Percentiles rank a stretch among this genome's conserved stretches.
Evolutionary conservation across 2,797 vertebrate species (phyloP).

Genomic region (Myotis vivesi): DNA sequence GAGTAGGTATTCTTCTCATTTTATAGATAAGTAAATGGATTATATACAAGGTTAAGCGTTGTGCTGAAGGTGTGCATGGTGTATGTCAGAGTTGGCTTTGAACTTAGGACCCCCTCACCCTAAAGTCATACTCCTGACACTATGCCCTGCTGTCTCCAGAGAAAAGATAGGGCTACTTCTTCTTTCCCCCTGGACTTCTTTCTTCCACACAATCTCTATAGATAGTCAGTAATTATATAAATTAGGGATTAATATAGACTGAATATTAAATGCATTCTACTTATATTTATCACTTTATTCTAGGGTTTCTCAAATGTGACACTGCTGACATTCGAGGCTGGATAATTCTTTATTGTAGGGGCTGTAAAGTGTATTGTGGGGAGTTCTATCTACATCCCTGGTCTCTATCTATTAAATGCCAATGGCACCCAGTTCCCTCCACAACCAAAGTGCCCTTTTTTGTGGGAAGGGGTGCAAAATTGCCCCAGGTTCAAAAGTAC

Average conservation of each 20-base stretch:
- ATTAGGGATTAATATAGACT: neutral
- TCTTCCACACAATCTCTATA: neutral
- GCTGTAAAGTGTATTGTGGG: neutral
- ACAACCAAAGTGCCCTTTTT: neutral
- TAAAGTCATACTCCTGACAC: neutral
- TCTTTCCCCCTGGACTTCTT: neutral
- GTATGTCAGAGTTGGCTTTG: neutral
- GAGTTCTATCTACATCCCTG: neutral
- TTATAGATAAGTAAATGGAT: neutral
- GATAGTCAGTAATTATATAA: neutral
- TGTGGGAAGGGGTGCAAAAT: neutral
- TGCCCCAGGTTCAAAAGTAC: neutral
- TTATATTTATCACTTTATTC: neutral
- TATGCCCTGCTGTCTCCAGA: neutral
- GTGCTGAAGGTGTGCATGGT: fast-evolving
- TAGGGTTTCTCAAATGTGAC: neutral
- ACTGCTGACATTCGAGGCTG: neutral
- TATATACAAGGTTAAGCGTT: neutral
- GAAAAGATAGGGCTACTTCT: neutral
- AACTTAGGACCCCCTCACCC: neutral
- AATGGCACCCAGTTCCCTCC: neutral
- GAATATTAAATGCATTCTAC: neutral
- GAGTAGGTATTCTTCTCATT: neutral
- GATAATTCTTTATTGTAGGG: neutral
- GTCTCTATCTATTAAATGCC: neutral